These are phyloP conservation scores for Poecilia wingei DNA, from an alignment of 2,797 vertebrate genomes.

Conservation along the genomic window DNA sequence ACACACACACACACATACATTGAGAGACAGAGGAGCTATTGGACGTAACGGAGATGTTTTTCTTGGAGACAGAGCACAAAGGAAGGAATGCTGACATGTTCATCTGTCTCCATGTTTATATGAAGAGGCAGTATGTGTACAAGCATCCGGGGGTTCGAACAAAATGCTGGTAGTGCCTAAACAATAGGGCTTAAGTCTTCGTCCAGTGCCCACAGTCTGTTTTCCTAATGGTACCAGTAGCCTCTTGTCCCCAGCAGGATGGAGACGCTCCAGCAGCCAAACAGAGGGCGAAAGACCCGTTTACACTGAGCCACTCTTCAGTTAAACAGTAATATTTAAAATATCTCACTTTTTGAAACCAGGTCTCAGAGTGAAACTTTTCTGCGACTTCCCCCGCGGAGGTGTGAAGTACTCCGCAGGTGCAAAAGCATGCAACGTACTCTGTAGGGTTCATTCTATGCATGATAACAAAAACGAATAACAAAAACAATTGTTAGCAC, in stretches of 20 bases:
- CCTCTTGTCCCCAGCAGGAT: slow-evolving; percentile 60
- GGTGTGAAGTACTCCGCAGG: too few relatives aligned
- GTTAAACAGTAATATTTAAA: too few relatives aligned
- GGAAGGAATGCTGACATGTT: slow-evolving; percentile 54
- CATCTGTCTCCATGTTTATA: slow-evolving; percentile 42
- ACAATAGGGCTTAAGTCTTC: slow-evolving; percentile 75
- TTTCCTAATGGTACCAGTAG: slow-evolving; percentile 60
- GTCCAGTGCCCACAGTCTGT: slow-evolving; percentile 59
- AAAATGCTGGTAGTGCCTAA: slow-evolving; percentile 73
- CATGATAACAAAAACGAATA: too few relatives aligned
- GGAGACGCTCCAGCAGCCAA: slow-evolving; percentile 47
- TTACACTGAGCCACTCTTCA: too few relatives aligned
- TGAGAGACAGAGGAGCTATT: slow-evolving; percentile 60
- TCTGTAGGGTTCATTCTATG: too few relatives aligned
- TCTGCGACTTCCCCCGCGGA: too few relatives aligned
- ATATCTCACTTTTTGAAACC: too few relatives aligned
- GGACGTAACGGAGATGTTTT: slow-evolving; percentile 55
- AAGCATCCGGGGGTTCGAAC: slow-evolving; percentile 73
- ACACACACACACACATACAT: slow-evolving; percentile 2
- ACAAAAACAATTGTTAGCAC: too few relatives aligned
- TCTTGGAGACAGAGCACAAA: slow-evolving; percentile 61
- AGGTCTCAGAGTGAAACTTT: too few relatives aligned
- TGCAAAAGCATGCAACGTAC: too few relatives aligned
- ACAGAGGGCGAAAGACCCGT: slow-evolving; percentile 27
- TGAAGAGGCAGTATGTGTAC: slow-evolving; percentile 65